Evolutionary conservation across 2,888 invertebrate genomes (phyloP), one percentile per base, ranked within the genome.

Genomic region (Sussaba pulchella): DNA sequence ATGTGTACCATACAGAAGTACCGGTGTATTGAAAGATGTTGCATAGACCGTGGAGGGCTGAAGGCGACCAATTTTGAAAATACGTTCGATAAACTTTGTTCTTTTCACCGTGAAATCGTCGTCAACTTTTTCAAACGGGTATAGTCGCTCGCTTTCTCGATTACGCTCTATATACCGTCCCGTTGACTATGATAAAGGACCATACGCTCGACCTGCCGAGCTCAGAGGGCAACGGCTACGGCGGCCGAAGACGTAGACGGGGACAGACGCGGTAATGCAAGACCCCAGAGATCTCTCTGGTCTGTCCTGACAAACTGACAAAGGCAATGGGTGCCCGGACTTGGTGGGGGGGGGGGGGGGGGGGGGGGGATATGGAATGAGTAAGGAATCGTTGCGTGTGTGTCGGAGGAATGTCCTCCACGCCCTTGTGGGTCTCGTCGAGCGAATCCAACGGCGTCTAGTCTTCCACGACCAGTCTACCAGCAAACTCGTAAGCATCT

Each of bases 61-160:
- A 8, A 6, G 14, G 14, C 24, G 47, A 31, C 45, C 64, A 75
- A 75, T 75, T n/a, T 79, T 74, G 66, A 66, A 64, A 59, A 66
- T 63, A 31, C 52, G 21, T 66, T 21, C 52, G 3, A 36, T 8
- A 19, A 57, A 43, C 52, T 74, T 61, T 77, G 70, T 59, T 78
- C 74, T 52, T 52, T 74, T 61, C 52, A 77, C 50, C 78, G 66
- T 70, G 41, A 74, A 77, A 67, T 81, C 64, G 59, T 64, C 24
- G 41, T 57, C 26, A 19, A 69, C 39, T 47, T 70, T 36, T 76
- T 76, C 41, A 26, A 43, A 31, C 9, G 19, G 14, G 36, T 26
- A 31, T 5, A 2, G 12, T 41, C 17, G n/a, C 26, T 57, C 67
- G 39, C 21, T 14, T 52, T 47, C 24, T 21, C 21, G 21, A 50